These are phyloP conservation scores for Sebastes goodei DNA, from an alignment of 2,797 vertebrate species.

Conservation along the genomic window DNA sequence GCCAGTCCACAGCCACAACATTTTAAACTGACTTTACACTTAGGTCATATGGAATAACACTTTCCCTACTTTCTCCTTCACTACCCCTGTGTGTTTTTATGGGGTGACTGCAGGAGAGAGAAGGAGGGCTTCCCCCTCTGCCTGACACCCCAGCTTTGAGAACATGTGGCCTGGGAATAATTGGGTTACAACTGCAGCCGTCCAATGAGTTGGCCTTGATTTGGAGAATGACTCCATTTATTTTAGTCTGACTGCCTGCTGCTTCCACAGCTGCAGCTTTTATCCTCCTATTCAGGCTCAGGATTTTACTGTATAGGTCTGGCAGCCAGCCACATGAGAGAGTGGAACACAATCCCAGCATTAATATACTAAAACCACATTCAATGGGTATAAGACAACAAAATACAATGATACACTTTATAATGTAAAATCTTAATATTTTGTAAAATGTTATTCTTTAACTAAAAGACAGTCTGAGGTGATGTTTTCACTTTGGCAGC, in stretches of 20 bases:
- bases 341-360: constrained; percentile 36
- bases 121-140: constrained; percentile 55
- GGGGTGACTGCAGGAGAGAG: constrained; percentile 35
- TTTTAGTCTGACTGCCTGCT: constrained; percentile 61
- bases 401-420: background rate
- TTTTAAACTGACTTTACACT: constrained; percentile 30
- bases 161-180: constrained; percentile 73
- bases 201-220: constrained; percentile 61
- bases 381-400: background rate
- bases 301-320: constrained; percentile 45
- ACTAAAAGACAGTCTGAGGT: background rate
- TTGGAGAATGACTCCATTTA: constrained; percentile 69
- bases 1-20: constrained; percentile 27
- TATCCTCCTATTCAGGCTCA: constrained; percentile 44
- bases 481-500: background rate
- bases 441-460: background rate
- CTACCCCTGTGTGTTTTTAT: constrained; percentile 35
- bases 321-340: constrained; percentile 46
- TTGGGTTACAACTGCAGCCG: constrained; percentile 67
- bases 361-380: constrained; percentile 29
- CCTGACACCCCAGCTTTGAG: constrained; percentile 26
- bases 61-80: background rate
- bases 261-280: constrained; percentile 65
- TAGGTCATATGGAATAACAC: background rate
- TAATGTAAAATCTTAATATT: background rate